Evolutionary conservation across 1,140 invertebrate species (phyloP).

Genomic region (Drosophila nannoptera): DNA sequence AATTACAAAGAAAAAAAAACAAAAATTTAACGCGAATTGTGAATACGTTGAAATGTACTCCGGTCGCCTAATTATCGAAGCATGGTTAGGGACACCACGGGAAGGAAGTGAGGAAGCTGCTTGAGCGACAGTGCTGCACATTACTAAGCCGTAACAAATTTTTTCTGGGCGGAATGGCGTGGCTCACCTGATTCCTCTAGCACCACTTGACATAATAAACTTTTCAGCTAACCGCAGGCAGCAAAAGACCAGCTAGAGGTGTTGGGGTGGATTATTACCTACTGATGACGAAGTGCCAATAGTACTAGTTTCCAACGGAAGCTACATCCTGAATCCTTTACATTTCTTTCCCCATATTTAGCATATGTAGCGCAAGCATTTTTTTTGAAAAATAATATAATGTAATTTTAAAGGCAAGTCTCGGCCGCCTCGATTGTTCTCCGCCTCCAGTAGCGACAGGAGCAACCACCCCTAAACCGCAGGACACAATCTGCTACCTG

Average conservation of each 20-base stretch:
- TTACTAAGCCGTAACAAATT: constrained; percentile 10
- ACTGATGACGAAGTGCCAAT: too few species aligned
- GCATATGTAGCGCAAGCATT: too few species aligned
- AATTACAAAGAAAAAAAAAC: neutral
- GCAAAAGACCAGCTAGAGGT: constrained; percentile 3
- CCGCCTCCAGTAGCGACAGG: neutral
- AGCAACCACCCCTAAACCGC: neutral
- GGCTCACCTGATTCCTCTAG: constrained; percentile 68
- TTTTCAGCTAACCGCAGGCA: constrained; percentile 55
- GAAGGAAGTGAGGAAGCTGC: constrained; percentile 29
- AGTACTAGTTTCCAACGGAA: too few species aligned
- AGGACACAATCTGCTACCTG: constrained; percentile 1
- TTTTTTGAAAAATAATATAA: too few species aligned
- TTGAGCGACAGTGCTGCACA: constrained; percentile 15
- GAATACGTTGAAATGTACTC: too few species aligned
- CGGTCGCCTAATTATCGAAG: too few species aligned
- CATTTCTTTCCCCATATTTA: too few species aligned
- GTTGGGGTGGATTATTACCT: neutral
- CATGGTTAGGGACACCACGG: neutral
- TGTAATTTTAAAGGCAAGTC: too few species aligned
- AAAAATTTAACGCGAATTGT: too few species aligned
- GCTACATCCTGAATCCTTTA: too few species aligned
- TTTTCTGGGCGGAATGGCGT: neutral
- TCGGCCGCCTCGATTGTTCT: too few species aligned
- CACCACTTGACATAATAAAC: constrained; percentile 61